phyloP scores from a whole-genome alignment of 2,797 vertebrate species.

The Neoniphon sammara region DNA sequence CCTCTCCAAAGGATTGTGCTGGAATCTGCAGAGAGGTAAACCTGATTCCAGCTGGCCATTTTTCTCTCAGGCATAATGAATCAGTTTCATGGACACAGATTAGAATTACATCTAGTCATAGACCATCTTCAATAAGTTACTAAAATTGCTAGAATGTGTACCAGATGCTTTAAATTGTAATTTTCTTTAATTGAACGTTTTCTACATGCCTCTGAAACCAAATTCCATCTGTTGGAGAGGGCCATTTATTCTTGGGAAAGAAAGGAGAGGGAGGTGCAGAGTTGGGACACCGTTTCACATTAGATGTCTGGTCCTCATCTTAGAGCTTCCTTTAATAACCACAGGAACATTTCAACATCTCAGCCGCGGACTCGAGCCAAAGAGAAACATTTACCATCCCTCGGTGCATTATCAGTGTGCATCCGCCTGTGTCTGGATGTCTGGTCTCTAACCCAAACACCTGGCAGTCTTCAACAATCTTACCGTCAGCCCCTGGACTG shows the following conservation, averaged over 20 bases:
- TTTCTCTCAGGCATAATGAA: constrained; percentile 43
- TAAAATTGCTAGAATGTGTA: constrained; percentile 19
- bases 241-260: constrained; percentile 7
- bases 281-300: constrained; percentile 61
- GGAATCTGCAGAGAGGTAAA: constrained; percentile 23
- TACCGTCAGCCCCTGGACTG: constrained; percentile 20
- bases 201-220: constrained; percentile 31
- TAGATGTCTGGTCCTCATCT: constrained; percentile 71
- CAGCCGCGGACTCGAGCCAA: constrained; percentile 40
- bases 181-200: constrained; percentile 34
- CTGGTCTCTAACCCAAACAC: constrained; percentile 56
- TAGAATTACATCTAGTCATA: constrained; percentile 8
- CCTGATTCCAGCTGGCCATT: constrained; percentile 38
- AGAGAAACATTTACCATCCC: constrained; percentile 66
- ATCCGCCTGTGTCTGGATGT: constrained; percentile 50
- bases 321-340: constrained; percentile 44
- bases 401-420: constrained; percentile 39
- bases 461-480: constrained; percentile 40
- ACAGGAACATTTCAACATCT: constrained; percentile 64
- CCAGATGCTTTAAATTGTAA: constrained; percentile 54
- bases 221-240: constrained; percentile 36
- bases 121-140: constrained; percentile 21
- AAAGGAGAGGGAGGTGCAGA: constrained; percentile 25
- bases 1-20: constrained; percentile 19
- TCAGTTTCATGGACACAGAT: constrained; percentile 35